A percentile compares a stretch with the other conserved stretches of the same genome.
These are phyloP conservation scores for Bubo blakistoni DNA, from an alignment of 2,113 vertebrate genomes.

Conservation along the genomic window DNA sequence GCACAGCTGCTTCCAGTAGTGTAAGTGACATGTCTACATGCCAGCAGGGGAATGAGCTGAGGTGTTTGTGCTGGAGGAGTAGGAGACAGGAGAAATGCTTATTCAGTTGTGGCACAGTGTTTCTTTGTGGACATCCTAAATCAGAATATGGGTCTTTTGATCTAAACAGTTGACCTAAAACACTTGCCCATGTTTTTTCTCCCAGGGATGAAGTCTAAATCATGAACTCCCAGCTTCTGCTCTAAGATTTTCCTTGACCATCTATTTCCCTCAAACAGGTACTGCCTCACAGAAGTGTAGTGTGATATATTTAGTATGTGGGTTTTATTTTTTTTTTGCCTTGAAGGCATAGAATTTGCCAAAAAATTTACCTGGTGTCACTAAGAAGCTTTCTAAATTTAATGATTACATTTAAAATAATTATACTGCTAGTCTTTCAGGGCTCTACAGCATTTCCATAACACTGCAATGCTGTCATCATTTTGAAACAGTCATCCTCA, in stretches of 20 bases:
- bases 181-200: background rate
- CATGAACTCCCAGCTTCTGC: background rate
- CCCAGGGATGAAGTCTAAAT: background rate
- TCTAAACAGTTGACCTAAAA: background rate
- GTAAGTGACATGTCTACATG: background rate
- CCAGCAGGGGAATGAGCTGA: accelerated
- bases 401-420: background rate
- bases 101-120: background rate
- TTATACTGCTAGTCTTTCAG: background rate
- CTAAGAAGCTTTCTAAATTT: background rate
- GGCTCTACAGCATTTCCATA: background rate
- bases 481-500: background rate
- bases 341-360: background rate
- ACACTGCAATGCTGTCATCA: background rate
- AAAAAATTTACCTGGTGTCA: background rate
- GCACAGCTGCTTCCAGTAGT: background rate
- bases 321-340: background rate
- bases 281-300: background rate
- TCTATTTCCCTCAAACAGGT: background rate
- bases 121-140: background rate
- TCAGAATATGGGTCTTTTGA: background rate
- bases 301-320: background rate
- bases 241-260: background rate
- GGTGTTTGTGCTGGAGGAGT: background rate
- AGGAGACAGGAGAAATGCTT: background rate